Evolutionary conservation across 2,888 invertebrate genomes (phyloP).

Genomic region (Metellina segmentata): DNA sequence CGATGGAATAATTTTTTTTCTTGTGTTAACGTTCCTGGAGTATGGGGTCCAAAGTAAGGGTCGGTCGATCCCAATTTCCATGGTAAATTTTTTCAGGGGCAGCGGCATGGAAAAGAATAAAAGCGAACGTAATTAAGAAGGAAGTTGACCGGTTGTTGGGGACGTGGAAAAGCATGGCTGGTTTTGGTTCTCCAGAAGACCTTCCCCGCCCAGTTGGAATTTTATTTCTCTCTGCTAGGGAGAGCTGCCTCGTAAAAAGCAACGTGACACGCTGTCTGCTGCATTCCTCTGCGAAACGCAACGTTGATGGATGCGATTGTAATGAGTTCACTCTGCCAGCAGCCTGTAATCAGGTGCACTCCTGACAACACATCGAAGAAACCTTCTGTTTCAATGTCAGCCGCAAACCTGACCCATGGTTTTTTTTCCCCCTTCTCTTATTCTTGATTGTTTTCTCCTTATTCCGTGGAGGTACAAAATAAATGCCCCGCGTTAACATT

Average conservation of each 20-base stretch:
- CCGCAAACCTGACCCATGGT: constrained; percentile 46
- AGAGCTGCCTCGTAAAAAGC: constrained; percentile 19
- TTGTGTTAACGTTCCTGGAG: neutral
- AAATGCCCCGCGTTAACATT: neutral
- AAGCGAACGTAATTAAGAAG: constrained; percentile 46
- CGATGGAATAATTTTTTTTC: neutral
- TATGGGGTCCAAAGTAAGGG: neutral
- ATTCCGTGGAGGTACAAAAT: constrained; percentile 21
- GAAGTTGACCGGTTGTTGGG: constrained; percentile 13
- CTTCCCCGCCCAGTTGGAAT: constrained; percentile 44
- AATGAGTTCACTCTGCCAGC: constrained; percentile 60
- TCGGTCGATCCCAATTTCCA: constrained; percentile 42
- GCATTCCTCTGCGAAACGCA: constrained; percentile 67
- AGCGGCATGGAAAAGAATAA: constrained; percentile 8
- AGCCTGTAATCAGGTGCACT: constrained; percentile 68
- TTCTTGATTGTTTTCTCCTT: constrained; percentile 42
- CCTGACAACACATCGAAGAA: constrained; percentile 57
- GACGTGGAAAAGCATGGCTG: neutral
- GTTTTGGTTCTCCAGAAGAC: constrained; percentile 2
- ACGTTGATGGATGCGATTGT: constrained; percentile 73
- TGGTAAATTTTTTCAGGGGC: constrained; percentile 17
- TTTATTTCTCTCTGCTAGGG: constrained; percentile 29
- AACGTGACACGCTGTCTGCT: constrained; percentile 53
- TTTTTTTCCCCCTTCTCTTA: neutral
- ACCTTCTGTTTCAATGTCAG: constrained; percentile 72